Percentiles rank a stretch among this genome's conserved stretches.
Conservation (phyloP, 1,140 invertebrate genomes). For the Plutomurus gul region DNA sequence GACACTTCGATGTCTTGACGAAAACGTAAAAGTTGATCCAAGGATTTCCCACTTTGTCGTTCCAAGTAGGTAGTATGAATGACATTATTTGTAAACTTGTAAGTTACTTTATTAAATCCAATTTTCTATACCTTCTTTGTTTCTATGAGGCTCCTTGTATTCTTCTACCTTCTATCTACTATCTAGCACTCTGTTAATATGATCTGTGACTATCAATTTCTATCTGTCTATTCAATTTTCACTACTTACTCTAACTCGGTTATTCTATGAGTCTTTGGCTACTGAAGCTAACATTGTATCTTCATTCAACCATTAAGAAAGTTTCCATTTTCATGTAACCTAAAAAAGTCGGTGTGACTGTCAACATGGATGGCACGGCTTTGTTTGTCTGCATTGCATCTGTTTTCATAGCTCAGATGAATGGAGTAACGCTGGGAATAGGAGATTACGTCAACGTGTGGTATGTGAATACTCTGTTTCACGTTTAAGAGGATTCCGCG, state of each 20-base stretch:
- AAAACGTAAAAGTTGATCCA: constrained; percentile 78
- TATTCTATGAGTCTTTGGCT: no score
- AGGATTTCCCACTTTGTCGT: constrained; percentile 88
- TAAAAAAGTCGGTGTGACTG: constrained; percentile 56
- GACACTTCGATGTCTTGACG: constrained; percentile 91
- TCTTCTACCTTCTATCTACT: no score
- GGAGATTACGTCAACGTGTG: constrained; percentile 79
- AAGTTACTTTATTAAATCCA: no score
- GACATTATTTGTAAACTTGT: background rate
- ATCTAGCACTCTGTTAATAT: no score
- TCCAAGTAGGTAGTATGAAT: constrained; percentile 72
- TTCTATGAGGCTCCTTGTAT: no score
- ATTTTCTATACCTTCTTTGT: no score
- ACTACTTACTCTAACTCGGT: no score
- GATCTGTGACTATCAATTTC: no score
- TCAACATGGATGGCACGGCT: constrained; percentile 95
- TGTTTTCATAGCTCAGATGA: constrained; percentile 91
- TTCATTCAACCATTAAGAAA: no score
- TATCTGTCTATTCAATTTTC: no score
- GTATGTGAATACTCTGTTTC: constrained; percentile 63
- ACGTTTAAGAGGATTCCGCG: background rate
- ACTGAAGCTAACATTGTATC: no score
- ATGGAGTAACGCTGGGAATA: constrained; percentile 75
- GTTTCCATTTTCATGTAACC: no score
- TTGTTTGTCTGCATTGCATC: constrained; percentile 85